Evolutionary conservation across 2,797 vertebrate species (phyloP).

Genomic region (Spondyliosoma cantharus): DNA sequence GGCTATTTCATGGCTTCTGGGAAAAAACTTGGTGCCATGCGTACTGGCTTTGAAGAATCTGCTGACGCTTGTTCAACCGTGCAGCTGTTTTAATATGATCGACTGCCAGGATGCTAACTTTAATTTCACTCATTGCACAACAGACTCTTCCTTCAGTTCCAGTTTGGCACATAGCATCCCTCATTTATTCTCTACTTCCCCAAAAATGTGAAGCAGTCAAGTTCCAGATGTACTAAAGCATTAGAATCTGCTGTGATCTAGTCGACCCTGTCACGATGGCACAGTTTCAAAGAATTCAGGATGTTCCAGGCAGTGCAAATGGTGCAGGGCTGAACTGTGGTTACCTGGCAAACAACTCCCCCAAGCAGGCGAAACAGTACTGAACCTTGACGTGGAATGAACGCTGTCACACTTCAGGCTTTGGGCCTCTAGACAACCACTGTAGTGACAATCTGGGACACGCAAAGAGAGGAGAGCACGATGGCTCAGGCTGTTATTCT

Average conservation of each 20-base stretch:
- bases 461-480: not conserved
- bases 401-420: not conserved
- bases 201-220: not conserved
- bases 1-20: conserved; percentile 8
- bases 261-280: not conserved
- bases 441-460: not conserved
- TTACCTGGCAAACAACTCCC: not conserved
- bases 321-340: not conserved
- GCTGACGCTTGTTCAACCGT: conserved; percentile 12
- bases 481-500: not conserved
- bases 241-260: not conserved
- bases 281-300: conserved; percentile 3
- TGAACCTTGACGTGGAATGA: not conserved
- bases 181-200: not conserved
- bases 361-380: not conserved
- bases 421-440: not conserved
- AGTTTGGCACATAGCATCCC: not conserved
- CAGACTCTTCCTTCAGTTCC: conserved; percentile 4
- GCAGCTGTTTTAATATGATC: conserved; percentile 1
- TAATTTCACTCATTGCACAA: not conserved
- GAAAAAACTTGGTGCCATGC: conserved; percentile 12
- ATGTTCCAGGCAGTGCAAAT: not conserved
- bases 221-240: not conserved
- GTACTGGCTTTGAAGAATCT: conserved; percentile 28
- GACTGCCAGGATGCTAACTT: not conserved